Conservation (phyloP, 2,888 invertebrate genomes). For the Phrixothrix hirtus region DNA sequence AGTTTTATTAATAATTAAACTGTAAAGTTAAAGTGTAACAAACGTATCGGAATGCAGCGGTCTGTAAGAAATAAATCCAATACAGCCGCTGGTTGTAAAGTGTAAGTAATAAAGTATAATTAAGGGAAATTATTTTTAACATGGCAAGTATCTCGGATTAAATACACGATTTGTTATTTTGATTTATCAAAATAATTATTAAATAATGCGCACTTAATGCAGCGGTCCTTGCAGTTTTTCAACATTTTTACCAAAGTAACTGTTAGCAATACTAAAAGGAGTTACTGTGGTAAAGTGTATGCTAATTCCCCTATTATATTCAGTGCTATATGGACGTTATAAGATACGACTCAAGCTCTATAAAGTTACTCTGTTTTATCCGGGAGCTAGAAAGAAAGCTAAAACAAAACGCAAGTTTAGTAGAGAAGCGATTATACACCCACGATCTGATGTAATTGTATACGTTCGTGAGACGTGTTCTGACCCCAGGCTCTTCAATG, state of each 20-base stretch:
- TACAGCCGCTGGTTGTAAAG: constrained; percentile 24
- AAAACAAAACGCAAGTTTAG: constrained; percentile 37
- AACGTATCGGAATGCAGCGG: constrained; percentile 19
- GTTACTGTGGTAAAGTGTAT: constrained; percentile 48
- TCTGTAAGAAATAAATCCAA: constrained; percentile 11
- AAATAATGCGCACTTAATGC: constrained; percentile 56
- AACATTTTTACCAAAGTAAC: constrained; percentile 7
- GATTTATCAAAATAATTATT: constrained; percentile 59
- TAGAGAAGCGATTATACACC: constrained; percentile 56
- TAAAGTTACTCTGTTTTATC: constrained; percentile 26
- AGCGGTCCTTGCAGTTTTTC: constrained; percentile 39
- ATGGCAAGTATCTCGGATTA: constrained; percentile 49
- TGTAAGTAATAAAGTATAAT: constrained; percentile 55
- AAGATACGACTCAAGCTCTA: constrained; percentile 36
- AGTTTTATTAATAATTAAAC: background rate
- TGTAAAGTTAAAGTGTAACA: constrained; percentile 14
- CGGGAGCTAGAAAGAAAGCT: constrained; percentile 38
- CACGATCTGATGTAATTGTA: constrained; percentile 56
- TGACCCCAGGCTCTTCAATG: constrained; percentile 52
- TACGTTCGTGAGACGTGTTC: constrained; percentile 55
- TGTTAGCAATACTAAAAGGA: constrained; percentile 22
- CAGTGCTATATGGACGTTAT: constrained; percentile 55
- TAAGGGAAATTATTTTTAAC: constrained; percentile 57
- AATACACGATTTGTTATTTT: constrained; percentile 57
- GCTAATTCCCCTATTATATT: constrained; percentile 58